phyloP scores from a whole-genome alignment of 2,888 invertebrate genomes.

The Phymatocera aterrima region DNA sequence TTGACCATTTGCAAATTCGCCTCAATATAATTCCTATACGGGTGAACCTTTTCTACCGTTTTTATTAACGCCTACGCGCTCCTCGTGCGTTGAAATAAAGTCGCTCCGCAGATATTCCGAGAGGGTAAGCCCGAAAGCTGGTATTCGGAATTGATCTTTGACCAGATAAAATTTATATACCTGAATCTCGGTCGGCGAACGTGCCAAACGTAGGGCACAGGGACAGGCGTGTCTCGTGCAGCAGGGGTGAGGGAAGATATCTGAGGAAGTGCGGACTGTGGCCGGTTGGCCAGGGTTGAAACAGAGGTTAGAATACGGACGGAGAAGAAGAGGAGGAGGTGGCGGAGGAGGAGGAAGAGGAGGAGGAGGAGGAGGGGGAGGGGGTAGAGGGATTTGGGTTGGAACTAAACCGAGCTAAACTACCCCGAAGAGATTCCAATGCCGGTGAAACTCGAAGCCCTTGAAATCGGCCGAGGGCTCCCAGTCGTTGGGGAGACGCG shows the following conservation, averaged over 20 bases:
- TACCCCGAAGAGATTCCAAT: constrained; percentile 45
- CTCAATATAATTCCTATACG: no score
- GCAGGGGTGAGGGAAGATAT: not conserved
- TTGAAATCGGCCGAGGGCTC: constrained; percentile 35
- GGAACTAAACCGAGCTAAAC: constrained; percentile 39
- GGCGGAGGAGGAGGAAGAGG: no score
- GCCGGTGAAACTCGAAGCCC: constrained; percentile 43
- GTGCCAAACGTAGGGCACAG: constrained; percentile 13
- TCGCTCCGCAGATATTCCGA: not conserved
- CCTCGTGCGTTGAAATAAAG: not conserved
- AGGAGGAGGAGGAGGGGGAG: no score
- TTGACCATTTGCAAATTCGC: no score
- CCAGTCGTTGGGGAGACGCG: constrained; percentile 44
- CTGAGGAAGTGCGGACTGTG: constrained; percentile 16
- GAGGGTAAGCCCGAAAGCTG: no score
- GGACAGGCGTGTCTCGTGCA: constrained; percentile 33
- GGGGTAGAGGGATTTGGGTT: constrained; percentile 19
- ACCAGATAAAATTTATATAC: constrained; percentile 42
- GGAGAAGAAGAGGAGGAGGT: constrained; percentile 6
- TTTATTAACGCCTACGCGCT: no score
- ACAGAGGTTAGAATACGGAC: constrained; percentile 19
- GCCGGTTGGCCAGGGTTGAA: constrained; percentile 44
- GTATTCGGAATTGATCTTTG: constrained; percentile 31
- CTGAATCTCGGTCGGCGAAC: constrained; percentile 28
- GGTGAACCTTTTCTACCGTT: no score